Conservation (phyloP, 2,797 vertebrate species). For the Kryptolebias ocellatus region DNA sequence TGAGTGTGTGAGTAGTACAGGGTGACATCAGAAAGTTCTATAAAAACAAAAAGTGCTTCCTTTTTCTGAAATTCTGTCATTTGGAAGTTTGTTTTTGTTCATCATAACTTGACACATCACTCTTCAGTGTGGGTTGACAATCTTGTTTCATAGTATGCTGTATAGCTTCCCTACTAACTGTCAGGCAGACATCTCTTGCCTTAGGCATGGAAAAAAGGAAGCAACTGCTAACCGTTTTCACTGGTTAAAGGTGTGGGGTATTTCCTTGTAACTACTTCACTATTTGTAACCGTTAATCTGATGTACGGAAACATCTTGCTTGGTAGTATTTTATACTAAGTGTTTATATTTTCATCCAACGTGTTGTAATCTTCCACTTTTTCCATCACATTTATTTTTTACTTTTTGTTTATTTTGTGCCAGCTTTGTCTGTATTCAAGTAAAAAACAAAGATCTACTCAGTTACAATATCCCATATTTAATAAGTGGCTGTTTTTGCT, state of each 20-base stretch:
- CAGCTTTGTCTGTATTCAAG: too few relatives aligned
- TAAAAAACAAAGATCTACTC: too few relatives aligned
- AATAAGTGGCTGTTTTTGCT: too few relatives aligned
- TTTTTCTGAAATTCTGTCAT: background rate
- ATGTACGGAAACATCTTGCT: slow-evolving; percentile 34
- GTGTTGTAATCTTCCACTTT: too few relatives aligned
- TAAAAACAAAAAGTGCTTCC: background rate
- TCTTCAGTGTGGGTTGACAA: background rate
- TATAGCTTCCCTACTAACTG: slow-evolving; percentile 31
- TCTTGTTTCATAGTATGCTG: background rate
- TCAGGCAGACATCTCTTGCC: slow-evolving; percentile 33
- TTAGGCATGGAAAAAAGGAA: slow-evolving; percentile 66
- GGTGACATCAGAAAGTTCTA: too few relatives aligned
- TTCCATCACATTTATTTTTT: too few relatives aligned
- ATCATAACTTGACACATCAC: background rate
- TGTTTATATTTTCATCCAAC: too few relatives aligned
- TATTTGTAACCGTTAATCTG: slow-evolving; percentile 68
- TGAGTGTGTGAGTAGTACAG: too few relatives aligned
- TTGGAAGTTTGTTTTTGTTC: background rate
- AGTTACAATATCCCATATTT: too few relatives aligned
- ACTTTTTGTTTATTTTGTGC: too few relatives aligned
- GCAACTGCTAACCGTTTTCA: slow-evolving; percentile 53
- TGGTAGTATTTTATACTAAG: background rate
- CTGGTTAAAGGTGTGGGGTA: slow-evolving; percentile 30
- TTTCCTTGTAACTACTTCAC: slow-evolving; percentile 70